phyloP scores from a whole-genome alignment of 2,888 invertebrate genomes.

The Ceramica pisi region DNA sequence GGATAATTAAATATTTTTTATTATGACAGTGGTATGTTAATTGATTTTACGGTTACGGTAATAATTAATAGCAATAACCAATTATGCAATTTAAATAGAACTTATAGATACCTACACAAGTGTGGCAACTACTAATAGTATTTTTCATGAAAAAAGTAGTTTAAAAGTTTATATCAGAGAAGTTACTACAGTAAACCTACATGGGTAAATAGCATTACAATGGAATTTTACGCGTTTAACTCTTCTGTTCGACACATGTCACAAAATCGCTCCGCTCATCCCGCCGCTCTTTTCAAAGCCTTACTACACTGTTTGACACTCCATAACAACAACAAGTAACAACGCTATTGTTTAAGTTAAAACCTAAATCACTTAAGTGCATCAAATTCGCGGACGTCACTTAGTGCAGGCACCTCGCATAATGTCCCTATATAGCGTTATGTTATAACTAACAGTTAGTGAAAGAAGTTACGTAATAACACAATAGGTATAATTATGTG shows the following conservation, averaged over 20 bases:
- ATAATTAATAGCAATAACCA: too few species aligned
- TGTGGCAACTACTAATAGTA: too few species aligned
- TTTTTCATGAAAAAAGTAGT: too few species aligned
- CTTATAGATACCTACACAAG: neutral
- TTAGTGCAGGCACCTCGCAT: conserved; percentile 25
- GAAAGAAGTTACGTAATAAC: conserved; percentile 37
- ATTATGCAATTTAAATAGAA: neutral
- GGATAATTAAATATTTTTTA: neutral
- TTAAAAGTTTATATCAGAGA: neutral
- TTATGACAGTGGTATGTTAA: neutral
- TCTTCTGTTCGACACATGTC: conserved; percentile 7
- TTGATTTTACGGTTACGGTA: neutral
- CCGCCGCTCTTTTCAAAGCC: conserved; percentile 12
- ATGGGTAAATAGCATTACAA: neutral
- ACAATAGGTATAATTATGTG: conserved; percentile 24
- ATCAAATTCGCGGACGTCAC: conserved; percentile 27
- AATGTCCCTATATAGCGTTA: conserved; percentile 6
- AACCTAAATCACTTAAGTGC: conserved; percentile 42
- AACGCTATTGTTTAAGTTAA: conserved; percentile 36
- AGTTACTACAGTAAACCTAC: neutral
- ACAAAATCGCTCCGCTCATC: neutral
- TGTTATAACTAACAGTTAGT: conserved; percentile 11
- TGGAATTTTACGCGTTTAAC: conserved; percentile 10
- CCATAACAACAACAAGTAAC: conserved; percentile 17
- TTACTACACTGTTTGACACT: conserved; percentile 7